A percentile compares a stretch with the other conserved stretches of the same genome.
phyloP scores from a whole-genome alignment of 1,140 invertebrate genomes.

The Paraescarpia echinospica region DNA sequence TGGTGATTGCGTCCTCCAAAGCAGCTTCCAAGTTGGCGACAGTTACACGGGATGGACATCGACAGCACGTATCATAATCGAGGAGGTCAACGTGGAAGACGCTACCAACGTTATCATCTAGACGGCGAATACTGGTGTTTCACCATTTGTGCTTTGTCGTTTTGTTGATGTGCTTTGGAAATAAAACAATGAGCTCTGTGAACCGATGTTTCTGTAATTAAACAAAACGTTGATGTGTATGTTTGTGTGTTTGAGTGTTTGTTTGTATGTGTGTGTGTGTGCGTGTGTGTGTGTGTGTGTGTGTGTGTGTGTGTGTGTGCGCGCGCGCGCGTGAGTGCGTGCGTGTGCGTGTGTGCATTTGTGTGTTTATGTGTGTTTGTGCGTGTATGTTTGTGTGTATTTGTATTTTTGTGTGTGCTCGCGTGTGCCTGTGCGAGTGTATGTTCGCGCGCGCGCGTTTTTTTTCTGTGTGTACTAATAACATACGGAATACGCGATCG shows the following conservation, averaged over 20 bases:
- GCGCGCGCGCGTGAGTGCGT: neutral
- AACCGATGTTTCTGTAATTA: no score
- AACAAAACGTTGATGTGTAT: no score
- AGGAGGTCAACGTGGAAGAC: neutral
- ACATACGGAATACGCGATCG: no score
- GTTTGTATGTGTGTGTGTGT: conserved; percentile 27
- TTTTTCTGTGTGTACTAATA: no score
- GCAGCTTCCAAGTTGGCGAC: neutral
- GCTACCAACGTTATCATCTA: neutral
- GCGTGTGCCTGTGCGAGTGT: neutral
- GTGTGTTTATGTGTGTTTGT: neutral
- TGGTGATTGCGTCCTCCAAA: neutral
- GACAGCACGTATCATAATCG: neutral
- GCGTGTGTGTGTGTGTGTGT: conserved; percentile 27
- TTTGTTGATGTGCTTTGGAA: no score
- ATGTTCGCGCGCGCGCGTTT: no score
- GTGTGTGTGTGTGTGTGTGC: conserved; percentile 8
- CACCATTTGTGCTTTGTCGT: no score
- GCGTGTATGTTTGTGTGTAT: neutral
- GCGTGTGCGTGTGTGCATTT: neutral
- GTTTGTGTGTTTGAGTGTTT: conserved; percentile 6
- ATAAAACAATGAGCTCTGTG: no score
- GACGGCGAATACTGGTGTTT: neutral
- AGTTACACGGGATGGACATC: neutral
- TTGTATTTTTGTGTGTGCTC: neutral